Conservation (phyloP, 2,888 invertebrate species). For the Andrena bucephala region DNA sequence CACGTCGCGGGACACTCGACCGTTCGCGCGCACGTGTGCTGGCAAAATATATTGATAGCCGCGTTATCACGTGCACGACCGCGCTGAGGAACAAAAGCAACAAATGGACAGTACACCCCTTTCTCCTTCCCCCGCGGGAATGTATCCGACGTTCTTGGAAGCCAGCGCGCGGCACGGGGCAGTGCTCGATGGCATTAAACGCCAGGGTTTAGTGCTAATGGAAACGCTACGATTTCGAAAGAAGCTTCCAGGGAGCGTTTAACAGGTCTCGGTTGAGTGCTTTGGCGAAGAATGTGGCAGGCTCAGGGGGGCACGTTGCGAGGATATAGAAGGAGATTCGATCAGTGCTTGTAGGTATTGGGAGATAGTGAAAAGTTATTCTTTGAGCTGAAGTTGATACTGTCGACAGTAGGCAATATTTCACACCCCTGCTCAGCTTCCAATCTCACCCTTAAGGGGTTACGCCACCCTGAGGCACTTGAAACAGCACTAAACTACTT, state of each 20-base stretch:
- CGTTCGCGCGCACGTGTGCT: constrained; percentile 55
- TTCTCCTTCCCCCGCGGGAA: constrained; percentile 43
- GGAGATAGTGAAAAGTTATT: too few relatives aligned
- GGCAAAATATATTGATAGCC: constrained; percentile 57
- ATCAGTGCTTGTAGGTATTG: too few relatives aligned
- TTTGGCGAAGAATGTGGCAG: background rate
- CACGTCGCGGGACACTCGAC: constrained; percentile 35
- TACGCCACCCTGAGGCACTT: too few relatives aligned
- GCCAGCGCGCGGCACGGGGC: constrained; percentile 30
- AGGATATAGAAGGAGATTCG: background rate
- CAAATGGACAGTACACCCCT: constrained; percentile 26
- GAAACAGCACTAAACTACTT: too few relatives aligned
- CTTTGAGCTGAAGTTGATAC: too few relatives aligned
- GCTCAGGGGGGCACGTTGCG: background rate
- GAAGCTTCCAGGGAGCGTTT: constrained; percentile 1
- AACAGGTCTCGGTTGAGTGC: constrained; percentile 8
- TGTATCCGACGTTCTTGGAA: constrained; percentile 48
- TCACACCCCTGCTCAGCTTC: too few relatives aligned
- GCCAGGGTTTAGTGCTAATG: constrained; percentile 56
- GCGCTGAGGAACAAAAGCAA: constrained; percentile 49
- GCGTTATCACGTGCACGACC: constrained; percentile 53
- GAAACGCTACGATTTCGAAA: constrained; percentile 30
- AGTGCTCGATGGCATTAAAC: constrained; percentile 47
- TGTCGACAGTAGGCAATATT: too few relatives aligned
- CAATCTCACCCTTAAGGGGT: too few relatives aligned